Evolutionary conservation across 2,113 vertebrate genomes (phyloP).

Genomic region (Glaucomys volans): DNA sequence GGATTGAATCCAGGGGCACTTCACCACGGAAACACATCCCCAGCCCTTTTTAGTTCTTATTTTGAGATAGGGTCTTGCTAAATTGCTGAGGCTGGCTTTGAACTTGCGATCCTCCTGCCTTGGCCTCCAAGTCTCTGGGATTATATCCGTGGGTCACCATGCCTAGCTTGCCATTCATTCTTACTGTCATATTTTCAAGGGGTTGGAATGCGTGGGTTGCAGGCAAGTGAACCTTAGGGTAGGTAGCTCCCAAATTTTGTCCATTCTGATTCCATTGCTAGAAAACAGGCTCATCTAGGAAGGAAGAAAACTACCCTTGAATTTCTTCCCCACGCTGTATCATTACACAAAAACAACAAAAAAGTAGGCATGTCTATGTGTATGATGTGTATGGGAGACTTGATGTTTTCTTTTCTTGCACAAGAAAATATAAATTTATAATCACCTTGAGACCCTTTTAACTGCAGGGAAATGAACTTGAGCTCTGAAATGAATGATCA

Average conservation of each 20-base stretch:
- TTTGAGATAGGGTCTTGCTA: no score
- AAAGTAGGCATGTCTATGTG: not conserved
- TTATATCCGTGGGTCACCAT: no score
- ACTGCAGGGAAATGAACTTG: conserved; percentile 65
- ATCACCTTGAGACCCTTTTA: conserved; percentile 60
- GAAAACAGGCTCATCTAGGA: not conserved
- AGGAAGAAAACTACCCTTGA: not conserved
- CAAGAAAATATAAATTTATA: conserved; percentile 28
- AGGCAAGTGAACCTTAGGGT: not conserved
- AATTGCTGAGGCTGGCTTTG: no score
- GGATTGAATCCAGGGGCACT: no score
- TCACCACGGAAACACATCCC: no score
- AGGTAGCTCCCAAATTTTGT: not conserved
- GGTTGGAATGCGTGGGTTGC: no score
- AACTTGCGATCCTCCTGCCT: no score
- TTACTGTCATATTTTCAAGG: not conserved
- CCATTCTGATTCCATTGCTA: not conserved
- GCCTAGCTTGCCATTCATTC: no score
- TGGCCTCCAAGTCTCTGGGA: no score
- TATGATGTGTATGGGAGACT: not conserved
- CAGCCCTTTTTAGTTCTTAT: no score
- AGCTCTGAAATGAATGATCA: conserved; percentile 74
- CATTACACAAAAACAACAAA: not conserved
- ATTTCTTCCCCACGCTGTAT: not conserved
- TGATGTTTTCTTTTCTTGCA: conserved; percentile 45